phyloP scores from a whole-genome alignment of 2,888 invertebrate species.

The Cephus runcator region DNA sequence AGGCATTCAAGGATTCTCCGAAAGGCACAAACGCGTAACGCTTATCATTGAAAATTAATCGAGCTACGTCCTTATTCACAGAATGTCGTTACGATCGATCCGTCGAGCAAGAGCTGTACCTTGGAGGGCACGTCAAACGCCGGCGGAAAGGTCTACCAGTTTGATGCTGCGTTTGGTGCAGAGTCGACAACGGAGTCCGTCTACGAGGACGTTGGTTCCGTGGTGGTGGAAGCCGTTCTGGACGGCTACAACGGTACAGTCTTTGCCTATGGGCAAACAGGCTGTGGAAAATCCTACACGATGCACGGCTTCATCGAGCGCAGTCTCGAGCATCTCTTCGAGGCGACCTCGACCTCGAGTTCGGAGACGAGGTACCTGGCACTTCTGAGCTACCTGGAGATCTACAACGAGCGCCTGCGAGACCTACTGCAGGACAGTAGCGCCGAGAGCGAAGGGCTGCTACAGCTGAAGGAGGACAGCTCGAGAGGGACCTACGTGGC shows the following conservation, averaged over 20 bases:
- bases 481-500: conserved; percentile 75
- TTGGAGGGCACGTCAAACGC: conserved; percentile 49
- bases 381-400: conserved; percentile 83
- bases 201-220: conserved; percentile 81
- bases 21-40: not conserved
- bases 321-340: conserved; percentile 90
- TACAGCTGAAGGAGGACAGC: conserved; percentile 76
- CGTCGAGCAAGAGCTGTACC: conserved; percentile 69
- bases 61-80: conserved; percentile 46
- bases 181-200: conserved; percentile 85
- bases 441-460: conserved; percentile 65
- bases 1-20: not conserved
- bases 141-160: conserved; percentile 66
- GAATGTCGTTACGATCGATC: conserved; percentile 76
- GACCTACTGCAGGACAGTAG: conserved; percentile 74
- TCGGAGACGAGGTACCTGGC: conserved; percentile 77
- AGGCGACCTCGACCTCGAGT: conserved; percentile 80
- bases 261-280: conserved; percentile 93
- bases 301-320: conserved; percentile 89
- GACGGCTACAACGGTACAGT: conserved; percentile 95
- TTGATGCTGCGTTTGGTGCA: conserved; percentile 85
- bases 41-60: not conserved
- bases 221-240: conserved; percentile 77
- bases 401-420: conserved; percentile 84
- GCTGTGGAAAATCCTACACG: conserved; percentile 90